A percentile compares a stretch with the other conserved stretches of the same genome.
Evolutionary conservation across 2,797 vertebrate genomes (phyloP).

Genomic region (Zenarchopterus dispar): DNA sequence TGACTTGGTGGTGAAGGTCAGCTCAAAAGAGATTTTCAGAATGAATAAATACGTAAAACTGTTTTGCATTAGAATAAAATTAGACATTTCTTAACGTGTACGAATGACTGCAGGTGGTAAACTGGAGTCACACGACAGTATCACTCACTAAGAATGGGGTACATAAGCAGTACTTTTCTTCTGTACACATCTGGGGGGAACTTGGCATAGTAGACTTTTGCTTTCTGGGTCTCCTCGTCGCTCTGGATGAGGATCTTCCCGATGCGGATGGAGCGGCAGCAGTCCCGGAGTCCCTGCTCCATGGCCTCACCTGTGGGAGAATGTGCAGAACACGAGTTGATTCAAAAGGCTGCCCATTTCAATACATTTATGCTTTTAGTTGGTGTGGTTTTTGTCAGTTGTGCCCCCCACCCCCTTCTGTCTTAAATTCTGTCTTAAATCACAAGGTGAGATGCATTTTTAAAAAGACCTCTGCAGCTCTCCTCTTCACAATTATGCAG

Average conservation of each 20-base stretch:
- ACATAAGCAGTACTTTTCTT: slow-evolving; percentile 97
- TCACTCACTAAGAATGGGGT: slow-evolving; percentile 96
- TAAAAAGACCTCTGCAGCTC: too few relatives aligned
- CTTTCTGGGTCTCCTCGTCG: slow-evolving; percentile 96
- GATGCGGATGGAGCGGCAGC: slow-evolving; percentile 94
- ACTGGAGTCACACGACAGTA: slow-evolving; percentile 23
- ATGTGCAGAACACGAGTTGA: background rate
- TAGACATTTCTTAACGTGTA: slow-evolving; percentile 56
- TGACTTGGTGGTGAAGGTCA: slow-evolving; percentile 75
- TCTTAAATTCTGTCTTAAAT: too few relatives aligned
- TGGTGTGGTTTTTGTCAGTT: too few relatives aligned
- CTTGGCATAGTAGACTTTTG: slow-evolving; percentile 98
- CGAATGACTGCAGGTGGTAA: slow-evolving; percentile 9
- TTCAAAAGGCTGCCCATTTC: background rate
- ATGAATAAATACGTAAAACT: slow-evolving; percentile 60
- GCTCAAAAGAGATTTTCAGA: slow-evolving; percentile 59
- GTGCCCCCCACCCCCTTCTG: too few relatives aligned
- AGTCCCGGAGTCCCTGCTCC: slow-evolving; percentile 96
- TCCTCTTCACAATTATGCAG: too few relatives aligned
- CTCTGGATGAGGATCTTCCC: slow-evolving; percentile 99
- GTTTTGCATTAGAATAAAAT: slow-evolving; percentile 48
- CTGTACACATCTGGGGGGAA: slow-evolving; percentile 96
- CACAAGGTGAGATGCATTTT: too few relatives aligned
- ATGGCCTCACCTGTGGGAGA: slow-evolving; percentile 90
- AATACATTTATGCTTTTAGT: too few relatives aligned